Conservation (phyloP, 2,113 vertebrate genomes). For the Lates calcarifer region DNA sequence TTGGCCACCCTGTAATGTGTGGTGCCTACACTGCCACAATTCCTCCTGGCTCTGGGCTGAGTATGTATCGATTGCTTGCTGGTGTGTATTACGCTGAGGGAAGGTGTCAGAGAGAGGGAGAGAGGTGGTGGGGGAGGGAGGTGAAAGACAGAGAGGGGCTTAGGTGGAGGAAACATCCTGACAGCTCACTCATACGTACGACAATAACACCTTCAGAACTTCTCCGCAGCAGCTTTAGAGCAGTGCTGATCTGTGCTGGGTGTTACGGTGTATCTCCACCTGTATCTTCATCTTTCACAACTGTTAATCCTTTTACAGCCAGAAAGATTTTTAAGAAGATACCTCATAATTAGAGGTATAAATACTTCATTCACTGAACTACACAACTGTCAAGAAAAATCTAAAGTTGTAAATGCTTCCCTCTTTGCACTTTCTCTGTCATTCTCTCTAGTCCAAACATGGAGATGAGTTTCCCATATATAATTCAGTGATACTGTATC, state of each 20-base stretch:
- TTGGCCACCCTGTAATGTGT: slow-evolving; percentile 83
- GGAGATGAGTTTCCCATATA: slow-evolving; percentile 72
- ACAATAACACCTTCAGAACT: slow-evolving; percentile 67
- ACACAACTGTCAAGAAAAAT: slow-evolving; percentile 7
- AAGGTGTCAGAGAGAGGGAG: slow-evolving; percentile 73
- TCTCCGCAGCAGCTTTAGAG: slow-evolving; percentile 37
- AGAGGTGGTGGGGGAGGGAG: slow-evolving; percentile 22
- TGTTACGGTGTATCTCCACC: slow-evolving; percentile 11
- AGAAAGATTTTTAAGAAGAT: slow-evolving; percentile 7
- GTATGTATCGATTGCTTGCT: slow-evolving; percentile 84
- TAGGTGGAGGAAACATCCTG: slow-evolving; percentile 72
- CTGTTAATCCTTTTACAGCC: not conserved
- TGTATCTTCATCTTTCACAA: slow-evolving; percentile 10
- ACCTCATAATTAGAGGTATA: not conserved
- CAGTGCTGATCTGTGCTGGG: slow-evolving; percentile 9
- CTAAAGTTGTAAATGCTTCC: not conserved
- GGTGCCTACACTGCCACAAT: slow-evolving; percentile 84
- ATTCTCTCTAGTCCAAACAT: slow-evolving; percentile 37
- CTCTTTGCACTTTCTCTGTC: not conserved
- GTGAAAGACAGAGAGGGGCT: slow-evolving; percentile 67
- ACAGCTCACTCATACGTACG: slow-evolving; percentile 75
- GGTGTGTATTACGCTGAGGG: slow-evolving; percentile 81
- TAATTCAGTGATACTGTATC: slow-evolving; percentile 79
- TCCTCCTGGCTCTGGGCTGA: slow-evolving; percentile 82
- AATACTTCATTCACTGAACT: not conserved